Evolutionary conservation across 2,888 invertebrate species (phyloP).

Genomic region (Melieria omissa): DNA sequence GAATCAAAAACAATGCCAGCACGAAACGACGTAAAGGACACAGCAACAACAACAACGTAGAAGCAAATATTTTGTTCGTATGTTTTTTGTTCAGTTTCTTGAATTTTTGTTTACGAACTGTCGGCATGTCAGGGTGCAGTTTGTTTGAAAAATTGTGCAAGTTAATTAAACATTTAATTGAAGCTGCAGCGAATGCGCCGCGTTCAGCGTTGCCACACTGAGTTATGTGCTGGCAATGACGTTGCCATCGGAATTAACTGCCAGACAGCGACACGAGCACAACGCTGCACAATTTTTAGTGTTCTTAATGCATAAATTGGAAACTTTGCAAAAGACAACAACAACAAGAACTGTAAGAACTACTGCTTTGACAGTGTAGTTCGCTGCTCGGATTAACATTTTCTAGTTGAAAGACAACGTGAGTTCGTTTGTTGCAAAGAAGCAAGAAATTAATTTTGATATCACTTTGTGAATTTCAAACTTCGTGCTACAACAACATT

Average conservation of each 20-base stretch:
- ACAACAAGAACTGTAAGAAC: no score
- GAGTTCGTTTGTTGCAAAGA: no score
- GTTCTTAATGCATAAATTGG: no score
- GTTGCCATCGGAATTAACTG: background rate
- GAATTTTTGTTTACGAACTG: no score
- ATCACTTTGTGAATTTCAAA: constrained; percentile 31
- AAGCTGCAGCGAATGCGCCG: constrained; percentile 6
- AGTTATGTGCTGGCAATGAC: background rate
- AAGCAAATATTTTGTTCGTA: background rate
- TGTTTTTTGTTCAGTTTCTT: background rate
- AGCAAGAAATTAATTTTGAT: constrained; percentile 21
- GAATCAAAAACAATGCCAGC: background rate
- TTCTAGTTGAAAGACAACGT: no score
- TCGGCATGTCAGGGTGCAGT: no score
- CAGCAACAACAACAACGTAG: background rate
- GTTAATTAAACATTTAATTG: constrained; percentile 33
- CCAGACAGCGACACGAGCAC: no score
- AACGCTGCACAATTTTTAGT: no score
- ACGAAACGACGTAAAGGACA: background rate
- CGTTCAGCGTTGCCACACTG: background rate
- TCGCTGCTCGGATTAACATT: no score
- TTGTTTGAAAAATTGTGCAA: constrained; percentile 23
- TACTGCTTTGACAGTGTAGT: no score
- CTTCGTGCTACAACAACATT: background rate
- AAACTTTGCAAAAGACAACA: no score